phyloP scores from a whole-genome alignment of 2,113 vertebrate genomes.

The Hydrochoerus hydrochaeris region DNA sequence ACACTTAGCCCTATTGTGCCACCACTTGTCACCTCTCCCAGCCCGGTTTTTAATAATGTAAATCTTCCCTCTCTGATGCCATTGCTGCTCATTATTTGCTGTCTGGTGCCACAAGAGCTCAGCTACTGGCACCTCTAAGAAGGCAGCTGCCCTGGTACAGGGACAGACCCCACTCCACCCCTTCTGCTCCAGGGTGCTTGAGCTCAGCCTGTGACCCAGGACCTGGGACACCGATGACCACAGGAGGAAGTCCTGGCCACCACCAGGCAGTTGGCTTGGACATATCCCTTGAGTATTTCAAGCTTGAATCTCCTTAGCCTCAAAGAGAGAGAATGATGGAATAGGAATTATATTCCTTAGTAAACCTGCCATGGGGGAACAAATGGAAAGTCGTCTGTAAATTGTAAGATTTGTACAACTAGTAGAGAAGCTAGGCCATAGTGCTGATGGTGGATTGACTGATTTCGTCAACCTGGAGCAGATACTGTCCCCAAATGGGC shows the following conservation, averaged over 20 bases:
- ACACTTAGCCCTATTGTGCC: constrained; percentile 66
- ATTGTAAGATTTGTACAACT: not conserved
- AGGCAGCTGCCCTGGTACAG: not conserved
- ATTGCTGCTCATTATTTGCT: constrained; percentile 72
- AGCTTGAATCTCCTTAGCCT: not conserved
- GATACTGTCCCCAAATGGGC: not conserved
- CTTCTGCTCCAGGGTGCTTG: not conserved
- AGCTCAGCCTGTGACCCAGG: fast-evolving
- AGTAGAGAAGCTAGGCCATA: not conserved
- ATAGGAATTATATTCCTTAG: not conserved
- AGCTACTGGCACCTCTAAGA: not conserved
- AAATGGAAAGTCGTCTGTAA: not conserved
- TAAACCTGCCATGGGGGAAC: not conserved
- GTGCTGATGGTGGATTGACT: fast-evolving
- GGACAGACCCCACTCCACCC: not conserved
- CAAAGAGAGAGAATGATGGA: not conserved
- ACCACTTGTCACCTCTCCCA: constrained; percentile 76
- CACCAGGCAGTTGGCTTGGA: not conserved
- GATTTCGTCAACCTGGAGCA: not conserved
- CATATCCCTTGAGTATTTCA: not conserved
- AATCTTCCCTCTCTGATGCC: constrained; percentile 76
- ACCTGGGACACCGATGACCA: not conserved
- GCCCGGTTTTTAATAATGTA: constrained; percentile 78
- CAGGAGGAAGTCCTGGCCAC: too few species aligned
- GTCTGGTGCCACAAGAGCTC: not conserved